phyloP scores from a whole-genome alignment of 2,797 vertebrate species.

The Oreochromis mossambicus region DNA sequence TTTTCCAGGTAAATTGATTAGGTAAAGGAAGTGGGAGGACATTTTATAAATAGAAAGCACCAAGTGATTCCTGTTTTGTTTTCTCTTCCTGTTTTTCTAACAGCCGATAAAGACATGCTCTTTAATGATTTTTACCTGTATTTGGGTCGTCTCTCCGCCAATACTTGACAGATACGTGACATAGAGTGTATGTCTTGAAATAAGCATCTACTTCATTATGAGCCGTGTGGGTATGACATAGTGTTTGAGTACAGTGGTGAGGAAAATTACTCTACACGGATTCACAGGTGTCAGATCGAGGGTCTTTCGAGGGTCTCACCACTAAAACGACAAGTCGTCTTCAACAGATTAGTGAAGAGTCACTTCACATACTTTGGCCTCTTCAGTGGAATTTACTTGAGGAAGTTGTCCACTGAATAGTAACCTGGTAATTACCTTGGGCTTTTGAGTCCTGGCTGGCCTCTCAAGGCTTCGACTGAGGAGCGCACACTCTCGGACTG shows the following conservation, averaged over 20 bases:
- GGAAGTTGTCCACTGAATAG: slow-evolving; percentile 11
- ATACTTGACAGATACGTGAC: not conserved
- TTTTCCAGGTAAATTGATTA: accelerated
- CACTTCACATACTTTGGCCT: slow-evolving; percentile 4
- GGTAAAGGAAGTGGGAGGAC: not conserved
- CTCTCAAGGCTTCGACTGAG: slow-evolving; percentile 21
- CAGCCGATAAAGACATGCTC: accelerated
- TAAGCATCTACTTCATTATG: not conserved
- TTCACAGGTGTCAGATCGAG: not conserved
- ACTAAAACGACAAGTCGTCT: not conserved
- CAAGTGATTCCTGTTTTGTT: not conserved
- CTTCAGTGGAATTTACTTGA: slow-evolving; percentile 23
- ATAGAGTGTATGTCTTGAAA: not conserved
- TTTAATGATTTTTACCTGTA: not conserved
- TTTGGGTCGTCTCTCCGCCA: accelerated
- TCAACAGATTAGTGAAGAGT: slow-evolving; percentile 4
- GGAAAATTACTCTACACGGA: not conserved
- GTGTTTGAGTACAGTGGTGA: not conserved
- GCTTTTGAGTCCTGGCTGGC: not conserved
- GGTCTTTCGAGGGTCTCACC: not conserved
- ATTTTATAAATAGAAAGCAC: not conserved
- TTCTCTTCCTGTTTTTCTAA: not conserved
- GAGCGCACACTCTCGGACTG: not conserved
- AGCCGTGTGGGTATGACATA: not conserved
- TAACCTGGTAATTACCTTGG: slow-evolving; percentile 49